Conservation (phyloP, 2,113 vertebrate genomes). For the Verasper variegatus region DNA sequence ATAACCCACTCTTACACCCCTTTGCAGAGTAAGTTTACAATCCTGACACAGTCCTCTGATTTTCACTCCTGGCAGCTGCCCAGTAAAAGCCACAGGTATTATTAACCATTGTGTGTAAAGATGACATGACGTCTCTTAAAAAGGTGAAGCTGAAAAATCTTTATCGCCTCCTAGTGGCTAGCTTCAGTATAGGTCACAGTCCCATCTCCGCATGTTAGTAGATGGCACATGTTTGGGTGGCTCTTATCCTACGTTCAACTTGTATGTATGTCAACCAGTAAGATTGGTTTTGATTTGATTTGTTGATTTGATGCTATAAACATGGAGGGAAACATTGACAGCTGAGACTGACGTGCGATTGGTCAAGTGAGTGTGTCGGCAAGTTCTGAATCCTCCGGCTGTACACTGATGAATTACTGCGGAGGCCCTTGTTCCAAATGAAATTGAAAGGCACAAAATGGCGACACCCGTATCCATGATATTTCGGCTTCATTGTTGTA, state of each 20-base stretch:
- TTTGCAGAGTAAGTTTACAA: background rate
- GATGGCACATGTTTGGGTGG: too few relatives aligned
- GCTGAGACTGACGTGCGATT: background rate
- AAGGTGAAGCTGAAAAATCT: background rate
- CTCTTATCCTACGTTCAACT: too few relatives aligned
- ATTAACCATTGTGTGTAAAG: background rate
- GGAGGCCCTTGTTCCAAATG: too few relatives aligned
- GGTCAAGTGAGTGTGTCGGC: background rate
- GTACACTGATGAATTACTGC: too few relatives aligned
- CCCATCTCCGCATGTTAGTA: background rate
- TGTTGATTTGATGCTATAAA: background rate
- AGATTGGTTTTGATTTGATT: background rate
- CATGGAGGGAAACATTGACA: background rate
- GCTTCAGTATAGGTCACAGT: background rate
- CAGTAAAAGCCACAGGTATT: background rate
- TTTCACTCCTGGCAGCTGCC: background rate
- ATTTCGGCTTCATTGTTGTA: background rate
- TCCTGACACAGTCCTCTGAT: background rate
- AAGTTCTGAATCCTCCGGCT: too few relatives aligned
- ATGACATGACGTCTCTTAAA: background rate
- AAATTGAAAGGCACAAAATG: too few relatives aligned
- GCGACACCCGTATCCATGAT: too few relatives aligned
- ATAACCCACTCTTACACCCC: background rate
- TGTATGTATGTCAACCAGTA: background rate
- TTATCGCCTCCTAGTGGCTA: background rate